Evolutionary conservation across 2,113 vertebrate genomes (phyloP).

Genomic region (Lampris megalopsis): DNA sequence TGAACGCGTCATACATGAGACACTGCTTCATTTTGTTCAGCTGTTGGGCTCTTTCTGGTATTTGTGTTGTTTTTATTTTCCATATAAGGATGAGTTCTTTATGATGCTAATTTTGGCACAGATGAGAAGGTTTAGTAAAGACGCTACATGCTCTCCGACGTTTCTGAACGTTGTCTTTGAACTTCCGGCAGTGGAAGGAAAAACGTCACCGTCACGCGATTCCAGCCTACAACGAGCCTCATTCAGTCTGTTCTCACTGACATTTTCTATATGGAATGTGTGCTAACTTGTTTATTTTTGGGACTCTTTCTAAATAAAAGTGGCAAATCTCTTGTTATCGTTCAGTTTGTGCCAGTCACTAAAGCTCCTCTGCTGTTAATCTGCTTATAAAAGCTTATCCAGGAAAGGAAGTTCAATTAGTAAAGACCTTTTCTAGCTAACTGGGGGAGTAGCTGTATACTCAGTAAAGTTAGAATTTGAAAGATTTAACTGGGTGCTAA

Average conservation of each 20-base stretch:
- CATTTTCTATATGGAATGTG: slow-evolving; percentile 86
- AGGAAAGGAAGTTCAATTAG: too few relatives aligned
- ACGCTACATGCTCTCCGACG: background rate
- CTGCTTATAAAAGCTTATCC: background rate
- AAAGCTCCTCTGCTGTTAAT: background rate
- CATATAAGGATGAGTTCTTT: slow-evolving; percentile 34
- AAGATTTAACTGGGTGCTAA: too few relatives aligned
- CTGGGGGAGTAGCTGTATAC: too few relatives aligned
- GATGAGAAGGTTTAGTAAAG: slow-evolving; percentile 1
- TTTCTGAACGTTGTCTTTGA: too few relatives aligned
- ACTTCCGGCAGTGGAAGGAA: too few relatives aligned
- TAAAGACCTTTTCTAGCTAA: too few relatives aligned
- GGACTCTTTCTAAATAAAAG: slow-evolving; percentile 87
- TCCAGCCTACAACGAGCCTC: background rate
- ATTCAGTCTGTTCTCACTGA: slow-evolving; percentile 77
- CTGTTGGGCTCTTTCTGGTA: background rate
- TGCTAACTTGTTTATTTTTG: slow-evolving; percentile 86
- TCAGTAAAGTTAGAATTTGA: too few relatives aligned
- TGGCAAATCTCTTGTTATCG: slow-evolving; percentile 78
- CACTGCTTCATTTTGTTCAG: background rate
- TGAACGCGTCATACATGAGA: too few relatives aligned
- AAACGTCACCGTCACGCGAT: too few relatives aligned
- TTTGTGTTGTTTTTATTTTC: background rate
- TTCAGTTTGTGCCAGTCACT: slow-evolving; percentile 34
- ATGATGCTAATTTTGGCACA: slow-evolving; percentile 18